phyloP scores from a whole-genome alignment of 1,140 invertebrate genomes.

The Monochamus saltuarius region DNA sequence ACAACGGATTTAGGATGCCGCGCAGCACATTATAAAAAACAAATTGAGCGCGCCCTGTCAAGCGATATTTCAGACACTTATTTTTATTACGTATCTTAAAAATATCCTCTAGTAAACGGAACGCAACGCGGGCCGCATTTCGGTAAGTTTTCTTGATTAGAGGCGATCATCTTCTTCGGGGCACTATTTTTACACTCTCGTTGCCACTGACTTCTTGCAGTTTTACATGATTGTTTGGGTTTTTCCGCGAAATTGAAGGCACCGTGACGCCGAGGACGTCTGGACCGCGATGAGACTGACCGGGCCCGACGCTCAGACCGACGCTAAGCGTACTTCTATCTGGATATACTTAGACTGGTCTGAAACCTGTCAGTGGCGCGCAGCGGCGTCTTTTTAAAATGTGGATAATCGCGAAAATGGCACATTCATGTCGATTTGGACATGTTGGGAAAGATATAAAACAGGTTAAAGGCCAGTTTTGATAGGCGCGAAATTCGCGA shows the following conservation, averaged over 20 bases:
- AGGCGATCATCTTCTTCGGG: conserved; percentile 3
- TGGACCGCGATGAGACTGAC: conserved; percentile 32
- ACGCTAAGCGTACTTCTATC: conserved; percentile 20
- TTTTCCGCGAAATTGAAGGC: too few species aligned
- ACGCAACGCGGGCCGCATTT: neutral
- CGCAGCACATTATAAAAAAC: neutral
- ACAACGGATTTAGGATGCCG: neutral
- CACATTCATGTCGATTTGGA: too few species aligned
- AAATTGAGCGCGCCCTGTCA: neutral
- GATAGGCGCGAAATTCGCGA: too few species aligned
- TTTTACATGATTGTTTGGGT: too few species aligned
- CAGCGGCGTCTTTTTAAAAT: conserved; percentile 1
- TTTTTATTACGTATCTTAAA: too few species aligned
- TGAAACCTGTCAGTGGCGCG: conserved; percentile 5
- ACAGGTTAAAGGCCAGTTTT: too few species aligned
- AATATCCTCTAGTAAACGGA: too few species aligned
- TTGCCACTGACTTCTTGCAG: too few species aligned
- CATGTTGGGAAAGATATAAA: too few species aligned
- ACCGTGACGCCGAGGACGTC: conserved; percentile 16
- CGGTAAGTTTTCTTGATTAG: neutral
- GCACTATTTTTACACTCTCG: too few species aligned
- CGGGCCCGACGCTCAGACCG: conserved; percentile 18
- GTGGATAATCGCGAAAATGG: neutral
- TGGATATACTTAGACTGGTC: conserved; percentile 35
- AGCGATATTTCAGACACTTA: neutral